Conservation (phyloP, 2,797 vertebrate genomes). For the Cuniculus paca region DNA sequence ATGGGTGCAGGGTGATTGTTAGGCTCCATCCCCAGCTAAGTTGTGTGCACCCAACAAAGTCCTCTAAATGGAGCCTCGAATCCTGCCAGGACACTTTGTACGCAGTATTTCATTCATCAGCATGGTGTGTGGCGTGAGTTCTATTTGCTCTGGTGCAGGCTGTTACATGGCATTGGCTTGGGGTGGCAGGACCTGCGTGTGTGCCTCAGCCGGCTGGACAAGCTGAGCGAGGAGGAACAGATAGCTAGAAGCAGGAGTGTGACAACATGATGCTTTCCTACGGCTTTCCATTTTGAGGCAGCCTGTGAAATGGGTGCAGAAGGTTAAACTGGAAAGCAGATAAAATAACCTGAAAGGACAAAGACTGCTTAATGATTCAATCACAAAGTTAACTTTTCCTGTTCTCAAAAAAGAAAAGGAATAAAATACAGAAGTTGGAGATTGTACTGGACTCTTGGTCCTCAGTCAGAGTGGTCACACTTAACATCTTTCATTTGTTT, state of each 20-base stretch:
- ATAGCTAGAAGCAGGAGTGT: neutral
- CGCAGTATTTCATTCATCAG: neutral
- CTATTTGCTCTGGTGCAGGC: neutral
- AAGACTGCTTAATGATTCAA: neutral
- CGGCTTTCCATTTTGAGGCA: constrained; percentile 1
- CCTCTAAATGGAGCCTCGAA: neutral
- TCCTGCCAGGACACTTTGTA: neutral
- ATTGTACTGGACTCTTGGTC: neutral
- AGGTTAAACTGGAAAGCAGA: neutral
- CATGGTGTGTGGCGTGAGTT: neutral
- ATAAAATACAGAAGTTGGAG: neutral
- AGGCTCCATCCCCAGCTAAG: neutral
- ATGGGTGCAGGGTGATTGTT: neutral
- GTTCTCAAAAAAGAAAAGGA: neutral
- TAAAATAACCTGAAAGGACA: neutral
- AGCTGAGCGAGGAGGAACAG: neutral
- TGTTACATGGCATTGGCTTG: neutral
- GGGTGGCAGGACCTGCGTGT: neutral
- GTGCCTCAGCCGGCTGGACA: neutral
- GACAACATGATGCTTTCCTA: neutral
- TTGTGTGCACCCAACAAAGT: neutral
- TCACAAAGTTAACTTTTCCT: neutral
- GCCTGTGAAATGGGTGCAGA: neutral
- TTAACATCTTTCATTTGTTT: neutral
- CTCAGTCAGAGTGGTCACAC: neutral